Conservation (phyloP, 2,888 invertebrate species). For the Ametastegia equiseti region DNA sequence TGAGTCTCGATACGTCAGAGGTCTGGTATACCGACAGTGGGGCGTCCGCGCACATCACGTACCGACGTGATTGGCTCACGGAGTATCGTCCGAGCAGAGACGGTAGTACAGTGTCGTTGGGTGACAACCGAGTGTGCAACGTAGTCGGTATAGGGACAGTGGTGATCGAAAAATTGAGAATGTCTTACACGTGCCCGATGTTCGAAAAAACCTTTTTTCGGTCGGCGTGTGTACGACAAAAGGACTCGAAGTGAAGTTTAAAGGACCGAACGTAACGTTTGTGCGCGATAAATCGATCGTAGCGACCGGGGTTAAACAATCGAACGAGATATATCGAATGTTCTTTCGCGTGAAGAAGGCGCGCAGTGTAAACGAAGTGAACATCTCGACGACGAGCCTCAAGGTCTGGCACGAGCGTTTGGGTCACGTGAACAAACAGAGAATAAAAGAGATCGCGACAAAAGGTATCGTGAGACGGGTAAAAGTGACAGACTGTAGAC, state of each 20-base stretch:
- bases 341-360: slow-evolving; percentile 40
- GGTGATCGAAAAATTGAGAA: slow-evolving; percentile 51
- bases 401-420: slow-evolving; percentile 56
- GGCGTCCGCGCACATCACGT: slow-evolving; percentile 49
- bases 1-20: slow-evolving; percentile 19
- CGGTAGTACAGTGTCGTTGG: neutral
- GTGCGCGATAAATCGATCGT: neutral
- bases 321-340: slow-evolving; percentile 49
- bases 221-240: slow-evolving; percentile 51
- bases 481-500: slow-evolving; percentile 47
- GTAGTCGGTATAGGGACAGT: slow-evolving; percentile 48
- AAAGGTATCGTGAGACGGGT: slow-evolving; percentile 46
- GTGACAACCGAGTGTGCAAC: slow-evolving; percentile 35
- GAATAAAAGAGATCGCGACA: slow-evolving; percentile 43
- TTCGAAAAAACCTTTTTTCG: slow-evolving; percentile 57
- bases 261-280: neutral
- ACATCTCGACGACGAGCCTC: slow-evolving; percentile 43
- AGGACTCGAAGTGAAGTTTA: slow-evolving; percentile 45
- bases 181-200: slow-evolving; percentile 56
- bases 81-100: neutral
- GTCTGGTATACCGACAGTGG: slow-evolving; percentile 48
- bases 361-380: slow-evolving; percentile 36
- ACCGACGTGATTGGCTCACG: slow-evolving; percentile 48
- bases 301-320: slow-evolving; percentile 39
- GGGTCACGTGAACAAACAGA: slow-evolving; percentile 50